These are phyloP conservation scores for Epinephelus fuscoguttatus DNA, from an alignment of 2,113 vertebrate genomes.

Conservation along the genomic window DNA sequence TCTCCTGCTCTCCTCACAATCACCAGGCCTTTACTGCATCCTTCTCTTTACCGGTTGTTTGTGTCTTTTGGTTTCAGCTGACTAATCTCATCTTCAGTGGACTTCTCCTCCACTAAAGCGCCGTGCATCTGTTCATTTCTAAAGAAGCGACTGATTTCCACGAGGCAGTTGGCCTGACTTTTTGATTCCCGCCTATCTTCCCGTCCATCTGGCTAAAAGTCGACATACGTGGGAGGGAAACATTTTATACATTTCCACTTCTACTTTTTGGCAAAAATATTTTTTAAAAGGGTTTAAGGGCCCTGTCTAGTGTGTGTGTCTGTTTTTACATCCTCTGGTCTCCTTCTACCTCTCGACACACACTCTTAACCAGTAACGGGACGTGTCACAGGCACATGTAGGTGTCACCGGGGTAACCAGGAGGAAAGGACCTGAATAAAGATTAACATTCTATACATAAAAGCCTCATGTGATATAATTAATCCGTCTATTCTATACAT, in stretches of 20 bases:
- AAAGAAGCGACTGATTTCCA: slow-evolving; percentile 5
- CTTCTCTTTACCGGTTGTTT: background rate
- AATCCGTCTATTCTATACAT: slow-evolving; percentile 45
- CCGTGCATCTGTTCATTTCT: slow-evolving; percentile 39
- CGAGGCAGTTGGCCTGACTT: slow-evolving; percentile 10
- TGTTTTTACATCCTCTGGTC: background rate
- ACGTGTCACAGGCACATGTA: slow-evolving; percentile 82
- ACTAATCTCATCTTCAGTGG: slow-evolving; percentile 34
- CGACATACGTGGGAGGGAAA: slow-evolving; percentile 33
- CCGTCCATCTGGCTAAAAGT: slow-evolving; percentile 30
- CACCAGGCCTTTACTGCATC: background rate
- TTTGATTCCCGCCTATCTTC: slow-evolving; percentile 18
- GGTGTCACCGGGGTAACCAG: slow-evolving; percentile 68
- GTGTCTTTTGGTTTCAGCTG: slow-evolving; percentile 53
- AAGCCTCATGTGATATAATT: slow-evolving; percentile 54
- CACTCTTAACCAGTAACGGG: slow-evolving; percentile 51
- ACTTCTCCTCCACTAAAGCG: slow-evolving; percentile 28
- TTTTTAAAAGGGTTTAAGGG: slow-evolving; percentile 32
- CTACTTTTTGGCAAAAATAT: slow-evolving; percentile 49
- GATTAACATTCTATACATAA: slow-evolving; percentile 56
- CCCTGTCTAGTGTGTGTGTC: slow-evolving; percentile 9
- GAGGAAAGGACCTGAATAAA: slow-evolving; percentile 75
- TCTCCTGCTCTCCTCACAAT: background rate
- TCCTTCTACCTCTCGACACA: slow-evolving; percentile 11
- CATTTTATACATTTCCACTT: slow-evolving; percentile 40